Base-by-base conservation (phyloP, 2,888 invertebrate genomes). In the Coelopa pilipes region DNA sequence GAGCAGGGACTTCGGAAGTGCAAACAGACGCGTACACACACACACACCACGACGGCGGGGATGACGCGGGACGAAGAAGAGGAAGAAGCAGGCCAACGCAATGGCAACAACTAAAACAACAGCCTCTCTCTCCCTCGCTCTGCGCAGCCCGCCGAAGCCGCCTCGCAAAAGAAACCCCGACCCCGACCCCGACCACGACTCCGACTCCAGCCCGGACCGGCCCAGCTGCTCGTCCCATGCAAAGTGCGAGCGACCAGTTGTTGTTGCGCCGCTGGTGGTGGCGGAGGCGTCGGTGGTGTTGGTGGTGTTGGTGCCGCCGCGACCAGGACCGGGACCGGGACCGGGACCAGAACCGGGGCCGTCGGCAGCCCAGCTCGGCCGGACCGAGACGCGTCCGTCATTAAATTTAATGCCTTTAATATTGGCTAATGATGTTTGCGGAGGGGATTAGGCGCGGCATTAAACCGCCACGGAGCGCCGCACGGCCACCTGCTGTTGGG, bases 341-440 rank as follows among this genome's bases (percentile, higher is more conserved):
- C 60, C 15, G 12, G 24, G 21, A 24, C 15, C 60, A 15, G 24
- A 15, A 24, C 60, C 15, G 12, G 24, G 21, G 24, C 15, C 60
- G 10, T n/a, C n/a, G 24, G 60, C 21, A 19, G 60, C 17, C 60
- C 60, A 62, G 11, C 49, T 66, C 17, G 49, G 66, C 12, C 59
- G 60, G 47, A 19, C 34, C 34, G 7, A 34, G 49, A 46, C 21
- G 71, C 76, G 78, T 81, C 81, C 79, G 81, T 83, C 85, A 86
- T 86, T 84, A 86, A 86, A 86, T 85, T 86, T 86, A 86, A 86
- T 86, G 86, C 86, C 85, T 86, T 86, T 86, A 85, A 86, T 86
- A 86, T 86, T 85, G 85, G 86, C 86, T 86, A 86, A 86, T 86
- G 86, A 85, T 86, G 86, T 86, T 86, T 86, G 83, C 85, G 84